Evolutionary conservation across 2,797 vertebrate species (phyloP).

Genomic region (Pseudotriccus pelzelni): DNA sequence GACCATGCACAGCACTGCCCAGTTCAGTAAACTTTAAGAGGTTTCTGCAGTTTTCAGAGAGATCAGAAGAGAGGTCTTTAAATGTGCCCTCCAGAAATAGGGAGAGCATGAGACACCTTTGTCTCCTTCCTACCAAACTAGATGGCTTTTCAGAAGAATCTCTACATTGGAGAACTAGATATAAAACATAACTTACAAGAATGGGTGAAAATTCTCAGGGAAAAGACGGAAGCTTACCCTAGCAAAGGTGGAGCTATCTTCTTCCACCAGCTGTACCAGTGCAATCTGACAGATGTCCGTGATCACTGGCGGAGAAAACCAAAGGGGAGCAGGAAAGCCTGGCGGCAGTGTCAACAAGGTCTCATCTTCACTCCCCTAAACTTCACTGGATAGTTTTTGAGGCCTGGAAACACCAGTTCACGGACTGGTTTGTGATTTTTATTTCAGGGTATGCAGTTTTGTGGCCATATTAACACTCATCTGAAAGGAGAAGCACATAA

Average conservation of each 20-base stretch:
- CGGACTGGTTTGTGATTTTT: not conserved
- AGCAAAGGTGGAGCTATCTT: not conserved
- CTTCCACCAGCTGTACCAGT: not conserved
- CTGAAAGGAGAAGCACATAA: not conserved
- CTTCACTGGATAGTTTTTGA: not conserved
- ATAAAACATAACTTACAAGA: not conserved
- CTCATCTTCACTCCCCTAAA: not conserved
- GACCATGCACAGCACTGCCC: not conserved
- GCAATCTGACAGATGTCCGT: not conserved
- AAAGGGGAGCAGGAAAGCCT: not conserved
- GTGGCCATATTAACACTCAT: not conserved
- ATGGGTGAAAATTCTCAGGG: not conserved
- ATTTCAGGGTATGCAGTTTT: not conserved
- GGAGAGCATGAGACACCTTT: not conserved
- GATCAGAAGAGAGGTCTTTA: not conserved
- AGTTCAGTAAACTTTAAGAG: not conserved
- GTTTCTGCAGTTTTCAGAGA: not conserved
- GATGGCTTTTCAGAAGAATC: not conserved
- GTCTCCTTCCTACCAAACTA: not conserved
- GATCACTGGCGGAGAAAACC: not conserved
- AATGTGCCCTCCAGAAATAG: not conserved
- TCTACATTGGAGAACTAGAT: not conserved
- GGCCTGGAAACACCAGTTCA: not conserved
- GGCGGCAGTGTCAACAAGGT: not conserved
- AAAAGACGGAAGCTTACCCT: not conserved